These are phyloP conservation scores for Oceanodroma leucorhoa DNA, from an alignment of 2,797 vertebrate genomes.

Conservation along the genomic window DNA sequence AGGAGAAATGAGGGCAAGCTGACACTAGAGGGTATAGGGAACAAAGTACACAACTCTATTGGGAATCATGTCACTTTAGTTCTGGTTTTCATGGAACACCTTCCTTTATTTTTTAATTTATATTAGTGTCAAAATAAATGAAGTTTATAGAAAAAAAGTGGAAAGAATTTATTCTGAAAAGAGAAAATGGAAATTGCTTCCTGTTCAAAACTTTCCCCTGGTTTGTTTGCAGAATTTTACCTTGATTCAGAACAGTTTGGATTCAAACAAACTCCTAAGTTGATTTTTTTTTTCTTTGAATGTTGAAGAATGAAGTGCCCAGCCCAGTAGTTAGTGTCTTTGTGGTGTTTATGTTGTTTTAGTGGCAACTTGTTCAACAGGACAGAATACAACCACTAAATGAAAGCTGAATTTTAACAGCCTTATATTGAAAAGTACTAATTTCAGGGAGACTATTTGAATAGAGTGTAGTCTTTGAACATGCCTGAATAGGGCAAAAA, in stretches of 20 bases:
- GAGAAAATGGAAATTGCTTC: background rate
- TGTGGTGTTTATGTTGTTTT: background rate
- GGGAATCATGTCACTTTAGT: background rate
- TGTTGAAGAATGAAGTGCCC: background rate
- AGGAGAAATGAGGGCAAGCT: background rate
- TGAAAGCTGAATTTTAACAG: background rate
- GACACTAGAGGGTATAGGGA: background rate
- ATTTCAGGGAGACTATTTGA: background rate
- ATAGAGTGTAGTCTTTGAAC: background rate
- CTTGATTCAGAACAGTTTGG: background rate
- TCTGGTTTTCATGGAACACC: background rate
- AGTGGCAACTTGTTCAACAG: background rate
- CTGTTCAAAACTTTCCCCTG: fast-evolving
- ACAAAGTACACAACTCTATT: background rate
- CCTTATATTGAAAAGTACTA: background rate
- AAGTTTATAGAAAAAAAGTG: background rate
- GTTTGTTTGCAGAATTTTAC: background rate
- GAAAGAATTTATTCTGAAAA: background rate
- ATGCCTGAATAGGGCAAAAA: background rate
- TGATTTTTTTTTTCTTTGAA: background rate
- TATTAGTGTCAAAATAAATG: background rate
- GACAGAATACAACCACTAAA: background rate
- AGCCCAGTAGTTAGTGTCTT: background rate
- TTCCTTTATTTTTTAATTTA: background rate
- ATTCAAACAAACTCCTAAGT: background rate